Percentiles rank a stretch among this genome's conserved stretches.
These are phyloP conservation scores for Xerus rutilus DNA, from an alignment of 2,797 vertebrate genomes.

Conservation along the genomic window DNA sequence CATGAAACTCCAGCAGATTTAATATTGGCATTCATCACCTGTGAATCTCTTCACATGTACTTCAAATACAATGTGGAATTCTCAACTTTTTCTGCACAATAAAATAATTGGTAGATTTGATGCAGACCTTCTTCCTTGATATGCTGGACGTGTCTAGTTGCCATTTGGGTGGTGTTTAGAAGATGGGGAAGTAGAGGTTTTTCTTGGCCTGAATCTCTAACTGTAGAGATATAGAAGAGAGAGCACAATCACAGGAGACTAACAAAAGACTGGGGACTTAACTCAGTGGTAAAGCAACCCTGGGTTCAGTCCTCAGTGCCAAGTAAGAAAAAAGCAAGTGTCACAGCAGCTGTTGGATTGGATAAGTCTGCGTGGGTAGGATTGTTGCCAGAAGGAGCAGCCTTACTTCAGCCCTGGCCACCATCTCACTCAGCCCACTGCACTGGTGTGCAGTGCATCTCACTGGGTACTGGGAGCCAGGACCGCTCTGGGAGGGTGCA, in stretches of 20 bases:
- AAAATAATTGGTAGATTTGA: conserved; percentile 72
- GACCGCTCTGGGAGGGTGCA: no score
- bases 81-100: conserved; percentile 80
- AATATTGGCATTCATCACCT: conserved; percentile 68
- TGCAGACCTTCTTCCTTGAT: conserved; percentile 45
- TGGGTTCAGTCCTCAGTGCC: no score
- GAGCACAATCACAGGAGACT: conserved; percentile 88
- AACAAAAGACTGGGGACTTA: conserved; percentile 78
- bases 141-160: conserved; percentile 79
- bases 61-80: conserved; percentile 81
- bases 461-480: background rate
- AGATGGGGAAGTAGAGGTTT: no score
- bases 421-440: conserved; percentile 78
- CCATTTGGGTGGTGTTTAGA: no score
- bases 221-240: conserved; percentile 90
- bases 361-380: conserved; percentile 86
- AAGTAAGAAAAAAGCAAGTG: conserved; percentile 28
- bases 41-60: conserved; percentile 71
- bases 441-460: conserved; percentile 43
- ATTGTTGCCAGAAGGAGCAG: conserved; percentile 87
- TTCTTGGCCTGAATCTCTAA: conserved; percentile 88
- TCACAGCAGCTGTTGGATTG: conserved; percentile 65
- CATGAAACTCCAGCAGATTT: conserved; percentile 76
- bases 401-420: conserved; percentile 80
- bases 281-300: no score